A percentile compares a stretch with the other conserved stretches of the same genome.
Evolutionary conservation across 2,888 invertebrate species (phyloP).

Genomic region (Ligdia adustata): DNA sequence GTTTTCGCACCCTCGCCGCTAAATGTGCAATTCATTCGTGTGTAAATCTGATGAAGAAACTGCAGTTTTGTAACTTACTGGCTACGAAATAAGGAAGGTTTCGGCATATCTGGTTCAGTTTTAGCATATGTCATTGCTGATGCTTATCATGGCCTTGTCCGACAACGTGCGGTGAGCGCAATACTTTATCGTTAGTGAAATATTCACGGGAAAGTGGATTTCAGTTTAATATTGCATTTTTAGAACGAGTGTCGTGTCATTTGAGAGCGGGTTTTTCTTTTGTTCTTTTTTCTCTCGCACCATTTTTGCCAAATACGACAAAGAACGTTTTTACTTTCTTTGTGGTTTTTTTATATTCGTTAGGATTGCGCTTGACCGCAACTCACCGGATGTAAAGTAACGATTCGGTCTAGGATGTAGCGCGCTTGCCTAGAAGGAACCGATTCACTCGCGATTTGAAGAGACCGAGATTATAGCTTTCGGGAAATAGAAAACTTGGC

Average conservation of each 20-base stretch:
- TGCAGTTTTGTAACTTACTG: constrained; percentile 39
- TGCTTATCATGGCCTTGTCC: constrained; percentile 71
- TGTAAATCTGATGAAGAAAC: constrained; percentile 55
- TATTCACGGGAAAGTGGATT: constrained; percentile 33
- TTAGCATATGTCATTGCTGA: constrained; percentile 73
- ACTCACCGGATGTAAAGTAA: background rate
- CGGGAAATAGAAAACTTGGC: no score
- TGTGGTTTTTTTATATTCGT: no score
- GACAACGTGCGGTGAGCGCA: constrained; percentile 62
- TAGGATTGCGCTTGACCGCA: no score
- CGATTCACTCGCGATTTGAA: no score
- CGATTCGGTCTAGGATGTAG: background rate
- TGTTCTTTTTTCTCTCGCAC: no score
- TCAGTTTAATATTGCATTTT: constrained; percentile 27
- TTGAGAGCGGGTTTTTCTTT: no score
- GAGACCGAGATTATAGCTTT: no score
- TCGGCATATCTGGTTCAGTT: constrained; percentile 24
- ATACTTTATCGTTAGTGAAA: constrained; percentile 60
- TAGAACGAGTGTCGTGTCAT: background rate
- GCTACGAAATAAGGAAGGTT: constrained; percentile 12
- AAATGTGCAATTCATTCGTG: constrained; percentile 82
- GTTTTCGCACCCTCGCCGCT: constrained; percentile 81
- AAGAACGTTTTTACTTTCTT: no score
- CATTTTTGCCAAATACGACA: no score
- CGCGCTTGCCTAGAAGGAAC: background rate